Base-by-base conservation (phyloP, 2,113 vertebrate genomes). In the Ictalurus furcatus region DNA sequence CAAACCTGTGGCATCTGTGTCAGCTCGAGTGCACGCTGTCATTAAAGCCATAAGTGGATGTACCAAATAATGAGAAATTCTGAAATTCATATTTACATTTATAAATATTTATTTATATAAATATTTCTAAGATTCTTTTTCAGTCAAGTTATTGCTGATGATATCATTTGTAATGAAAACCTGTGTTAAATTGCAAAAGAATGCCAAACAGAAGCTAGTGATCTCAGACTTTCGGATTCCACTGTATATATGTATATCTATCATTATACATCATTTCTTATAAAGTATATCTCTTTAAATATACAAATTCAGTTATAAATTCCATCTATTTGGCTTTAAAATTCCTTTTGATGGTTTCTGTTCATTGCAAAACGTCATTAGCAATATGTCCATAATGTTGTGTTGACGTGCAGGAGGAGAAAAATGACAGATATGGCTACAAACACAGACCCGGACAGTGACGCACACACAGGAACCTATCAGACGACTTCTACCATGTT, bases 381-480 rank as follows among this genome's bases (percentile, higher is more conserved):
- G 56, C 16, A n/a, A 30, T 81, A 76, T 28, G 28, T 40, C 34
- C 44, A 58, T 58, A 40, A 37, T 52, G 63, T 28, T 40, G 19
- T 37, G 48, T 25, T 82, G 69, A 83, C 14, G 37, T 87, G 79
- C 44, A n/a, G 30, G n/a, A 56, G 65, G 19, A 28, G 48, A 40
- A 71, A 40, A 88, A 30, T 40, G 52, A 86, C 19, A 73, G 23
- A 88, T 71, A 44, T 88, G 30, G 61, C 52, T 30, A 54, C 6
- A 88, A 69, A 56, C 48, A 71, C 48, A 69, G n/a, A 67, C 63
- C 54, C 0, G 6, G 44, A 52, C 78, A 69, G 30, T 87, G 86
- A 87, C 86, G 86, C 76, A 80, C n/a, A 78, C 54, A 78, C 85
- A 78, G 25, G 48, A 28, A 87, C 56, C 86, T 40, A 80, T 87